Percentiles rank a stretch among this genome's conserved stretches.
Conservation (phyloP, 2,113 vertebrate species). For the Neoarius graeffei region DNA sequence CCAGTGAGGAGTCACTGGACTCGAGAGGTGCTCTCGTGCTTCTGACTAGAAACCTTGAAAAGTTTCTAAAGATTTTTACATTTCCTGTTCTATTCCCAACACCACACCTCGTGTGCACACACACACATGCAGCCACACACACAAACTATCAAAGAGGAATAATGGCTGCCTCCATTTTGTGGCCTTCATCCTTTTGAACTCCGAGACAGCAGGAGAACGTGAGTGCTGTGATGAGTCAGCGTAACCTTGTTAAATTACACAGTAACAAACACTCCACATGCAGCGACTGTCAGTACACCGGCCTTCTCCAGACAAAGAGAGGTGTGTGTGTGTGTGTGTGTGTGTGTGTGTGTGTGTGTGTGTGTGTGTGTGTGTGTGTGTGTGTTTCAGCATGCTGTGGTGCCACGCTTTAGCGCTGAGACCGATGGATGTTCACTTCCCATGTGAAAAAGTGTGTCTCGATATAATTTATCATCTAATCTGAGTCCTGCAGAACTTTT, state of each 20-base stretch:
- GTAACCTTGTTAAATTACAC: conserved; percentile 35
- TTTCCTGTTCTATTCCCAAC: not conserved
- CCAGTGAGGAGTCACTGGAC: not conserved
- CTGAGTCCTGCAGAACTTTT: not conserved
- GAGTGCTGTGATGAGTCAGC: conserved; percentile 12
- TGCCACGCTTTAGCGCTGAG: not conserved
- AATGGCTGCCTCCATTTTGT: conserved; percentile 42
- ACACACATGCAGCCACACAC: not conserved
- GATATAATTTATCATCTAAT: not conserved
- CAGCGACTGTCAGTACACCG: not conserved
- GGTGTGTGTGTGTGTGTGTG: not conserved
- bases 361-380: not conserved
- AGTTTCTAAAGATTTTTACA: not conserved
- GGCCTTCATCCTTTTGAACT: conserved; percentile 3
- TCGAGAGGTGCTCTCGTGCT: not conserved
- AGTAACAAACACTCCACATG: conserved; percentile 4
- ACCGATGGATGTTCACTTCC: not conserved
- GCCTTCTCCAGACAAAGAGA: not conserved
- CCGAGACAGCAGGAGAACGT: not conserved
- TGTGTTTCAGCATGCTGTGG: not conserved
- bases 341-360: not conserved
- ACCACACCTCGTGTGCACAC: too few relatives aligned
- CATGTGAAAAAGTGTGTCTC: not conserved
- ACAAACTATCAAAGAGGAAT: not conserved
- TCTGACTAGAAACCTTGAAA: not conserved